Base-by-base conservation (phyloP, 2,797 vertebrate genomes). In the Simalia tracyae region DNA sequence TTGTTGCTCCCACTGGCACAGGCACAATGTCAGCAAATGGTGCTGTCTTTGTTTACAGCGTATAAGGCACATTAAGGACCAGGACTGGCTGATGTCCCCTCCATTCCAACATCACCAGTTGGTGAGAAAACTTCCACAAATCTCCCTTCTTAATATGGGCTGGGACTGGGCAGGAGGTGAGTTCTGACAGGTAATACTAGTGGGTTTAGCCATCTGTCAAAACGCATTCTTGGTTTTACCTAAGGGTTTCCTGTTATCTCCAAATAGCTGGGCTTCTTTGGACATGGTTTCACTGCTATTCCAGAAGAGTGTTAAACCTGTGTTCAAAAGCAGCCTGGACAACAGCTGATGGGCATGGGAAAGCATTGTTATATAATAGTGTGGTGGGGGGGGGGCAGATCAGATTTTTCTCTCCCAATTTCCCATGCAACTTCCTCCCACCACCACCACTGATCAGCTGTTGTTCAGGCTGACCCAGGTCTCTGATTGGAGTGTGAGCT, bases 361-460 rank as follows among this genome's bases (percentile, higher is more conserved):
- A 5, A 72, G 31, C n/a, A 72, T 72, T 0, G 2, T 31, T 72
- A 72, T 36, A 14, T 36, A 72, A 72, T 19, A 36, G 66, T 0
- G 2, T 0, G 0, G 8, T 0, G 2, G 0, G 0, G 8, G 8
- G 63, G 1, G 26, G 66, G 31, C 9, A 64, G 26, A 66, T 17
- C 14, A 1, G 15, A 72, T 36, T 72, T 72, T 72, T 72, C n/a
- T 72, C 66, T 66, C 63, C 28, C 28, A 72, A 36, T 72, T 72
- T 36, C 66, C 31, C 14, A 72, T 72, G 14, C n/a, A 72, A 72
- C n/a, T 7, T 2, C n/a, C n/a, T 72, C n/a, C 66, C 12, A 72
- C 3, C 17, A 72, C 17, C 66, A 72, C n/a, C n/a, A 72, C 14
- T 72, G 66, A 31, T 68, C n/a, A 31, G n/a, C 31, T 72, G 31